Base-by-base conservation (phyloP, 37 sponge, comb jelly and placozoan genomes). In the Ianthella basta region DNA sequence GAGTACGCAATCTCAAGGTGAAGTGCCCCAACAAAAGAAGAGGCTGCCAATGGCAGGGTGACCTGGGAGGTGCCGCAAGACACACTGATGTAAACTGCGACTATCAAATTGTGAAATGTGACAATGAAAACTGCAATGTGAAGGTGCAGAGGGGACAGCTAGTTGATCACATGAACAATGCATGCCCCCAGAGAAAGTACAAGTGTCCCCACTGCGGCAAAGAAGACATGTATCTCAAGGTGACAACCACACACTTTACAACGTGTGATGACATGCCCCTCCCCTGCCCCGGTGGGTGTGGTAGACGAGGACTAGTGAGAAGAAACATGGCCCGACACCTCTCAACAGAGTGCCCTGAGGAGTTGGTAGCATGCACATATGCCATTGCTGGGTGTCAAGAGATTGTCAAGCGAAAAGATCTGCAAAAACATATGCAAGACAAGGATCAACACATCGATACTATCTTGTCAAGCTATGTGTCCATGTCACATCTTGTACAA, bases 361-460 rank as follows among this genome's bases (percentile, higher is more conserved):
- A 63, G 56, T 50, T 39, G 14, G 80, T 88, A 20, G 64, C 73
- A 13, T 91, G 91, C 61, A 70, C 80, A 29, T 91, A 83, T 84
- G 72, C 55, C 4, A 82, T 50, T 72, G 80, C 79, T 34, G 91
- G 91, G 16, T 91, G 91, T 77, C 39, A 72, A 20, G 20, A 37
- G 30, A 40, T 29, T 37, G 73, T 72, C 6, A 72, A 29, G 73
- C 32, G 73, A 29, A 32, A 40, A 37, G 40, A 72, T 12, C 19
- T 19, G 37, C 39, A 72, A 21, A 37, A 8, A 37, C 73, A 72
- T 37, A 37, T 72, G 21, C 20, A 37, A 37, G 73, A 72, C 40
- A 32, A 15, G 32, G 30, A 8, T 29, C 18, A 19, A 37, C 73
- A 72, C 39, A 13, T 72, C 20, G 39, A 72, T 37, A 72, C 32